Conservation (phyloP, 2,797 vertebrate genomes). For the Coendou prehensilis region DNA sequence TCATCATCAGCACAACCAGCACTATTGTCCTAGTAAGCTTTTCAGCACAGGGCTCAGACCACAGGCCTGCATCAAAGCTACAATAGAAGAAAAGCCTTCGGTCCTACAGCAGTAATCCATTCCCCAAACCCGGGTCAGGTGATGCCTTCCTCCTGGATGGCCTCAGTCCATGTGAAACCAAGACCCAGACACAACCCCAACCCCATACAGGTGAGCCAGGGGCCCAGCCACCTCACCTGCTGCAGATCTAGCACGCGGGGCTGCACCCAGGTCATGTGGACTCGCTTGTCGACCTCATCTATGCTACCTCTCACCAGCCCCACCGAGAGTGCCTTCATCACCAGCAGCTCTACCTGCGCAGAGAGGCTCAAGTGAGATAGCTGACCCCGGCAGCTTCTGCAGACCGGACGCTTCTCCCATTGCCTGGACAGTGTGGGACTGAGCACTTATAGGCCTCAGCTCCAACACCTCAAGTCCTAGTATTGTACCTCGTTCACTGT, state of each 20-base stretch:
- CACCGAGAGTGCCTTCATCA: constrained; percentile 98
- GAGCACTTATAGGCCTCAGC: background rate
- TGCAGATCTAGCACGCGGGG: constrained; percentile 96
- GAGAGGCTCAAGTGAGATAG: rapidly evolving
- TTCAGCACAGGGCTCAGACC: constrained; percentile 63
- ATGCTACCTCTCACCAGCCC: constrained; percentile 98
- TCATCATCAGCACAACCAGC: background rate
- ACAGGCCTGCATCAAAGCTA: background rate
- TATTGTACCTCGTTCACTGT: constrained; percentile 94
- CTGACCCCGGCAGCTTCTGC: background rate
- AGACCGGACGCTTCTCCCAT: rapidly evolving
- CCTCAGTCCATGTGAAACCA: background rate
- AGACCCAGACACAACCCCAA: background rate
- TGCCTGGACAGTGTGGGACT: background rate
- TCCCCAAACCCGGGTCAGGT: background rate
- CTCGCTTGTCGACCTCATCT: constrained; percentile 97
- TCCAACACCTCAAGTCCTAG: background rate
- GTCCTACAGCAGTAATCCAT: background rate
- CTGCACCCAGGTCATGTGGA: constrained; percentile 99
- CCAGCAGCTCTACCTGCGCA: constrained; percentile 96
- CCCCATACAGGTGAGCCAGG: too few relatives aligned
- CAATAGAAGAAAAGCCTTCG: background rate
- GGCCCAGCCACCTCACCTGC: constrained; percentile 90
- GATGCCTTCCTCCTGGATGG: constrained; percentile 28
- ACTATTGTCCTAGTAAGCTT: background rate